Conservation (phyloP, 2,888 invertebrate genomes). For the Ochlodes sylvanus region DNA sequence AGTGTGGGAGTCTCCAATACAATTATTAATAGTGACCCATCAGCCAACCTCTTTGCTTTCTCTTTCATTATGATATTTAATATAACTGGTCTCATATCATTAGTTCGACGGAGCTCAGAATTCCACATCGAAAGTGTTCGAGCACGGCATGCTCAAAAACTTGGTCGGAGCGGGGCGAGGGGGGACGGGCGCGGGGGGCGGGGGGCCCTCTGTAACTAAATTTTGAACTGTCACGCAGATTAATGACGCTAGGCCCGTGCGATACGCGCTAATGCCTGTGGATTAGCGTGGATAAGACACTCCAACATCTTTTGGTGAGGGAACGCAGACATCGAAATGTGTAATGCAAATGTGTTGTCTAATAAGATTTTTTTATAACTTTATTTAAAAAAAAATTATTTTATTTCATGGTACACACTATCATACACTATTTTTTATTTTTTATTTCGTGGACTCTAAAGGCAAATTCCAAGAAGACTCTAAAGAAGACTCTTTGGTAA, state of each 20-base stretch:
- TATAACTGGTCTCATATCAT: constrained; percentile 12
- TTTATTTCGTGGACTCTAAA: no score
- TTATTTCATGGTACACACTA: no score
- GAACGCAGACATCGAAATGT: no score
- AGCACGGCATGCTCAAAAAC: constrained; percentile 71
- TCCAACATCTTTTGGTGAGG: constrained; percentile 3
- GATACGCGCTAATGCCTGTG: constrained; percentile 82
- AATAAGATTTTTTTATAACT: no score
- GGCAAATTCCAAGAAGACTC: no score
- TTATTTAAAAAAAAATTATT: no score
- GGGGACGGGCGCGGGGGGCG: constrained; percentile 48
- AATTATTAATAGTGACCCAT: background rate
- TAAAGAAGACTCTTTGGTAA: no score
- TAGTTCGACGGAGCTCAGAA: constrained; percentile 19
- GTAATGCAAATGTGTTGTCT: no score
- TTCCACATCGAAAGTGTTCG: constrained; percentile 37
- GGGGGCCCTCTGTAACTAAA: constrained; percentile 83
- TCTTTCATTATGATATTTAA: constrained; percentile 11
- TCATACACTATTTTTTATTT: no score
- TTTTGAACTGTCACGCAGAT: constrained; percentile 86
- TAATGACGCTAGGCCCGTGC: constrained; percentile 85
- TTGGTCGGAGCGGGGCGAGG: constrained; percentile 52
- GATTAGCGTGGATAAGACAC: constrained; percentile 69
- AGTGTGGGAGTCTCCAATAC: background rate
- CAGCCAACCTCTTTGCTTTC: constrained; percentile 10